phyloP scores from a whole-genome alignment of 2,113 vertebrate genomes.

The Saiga tatarica region DNA sequence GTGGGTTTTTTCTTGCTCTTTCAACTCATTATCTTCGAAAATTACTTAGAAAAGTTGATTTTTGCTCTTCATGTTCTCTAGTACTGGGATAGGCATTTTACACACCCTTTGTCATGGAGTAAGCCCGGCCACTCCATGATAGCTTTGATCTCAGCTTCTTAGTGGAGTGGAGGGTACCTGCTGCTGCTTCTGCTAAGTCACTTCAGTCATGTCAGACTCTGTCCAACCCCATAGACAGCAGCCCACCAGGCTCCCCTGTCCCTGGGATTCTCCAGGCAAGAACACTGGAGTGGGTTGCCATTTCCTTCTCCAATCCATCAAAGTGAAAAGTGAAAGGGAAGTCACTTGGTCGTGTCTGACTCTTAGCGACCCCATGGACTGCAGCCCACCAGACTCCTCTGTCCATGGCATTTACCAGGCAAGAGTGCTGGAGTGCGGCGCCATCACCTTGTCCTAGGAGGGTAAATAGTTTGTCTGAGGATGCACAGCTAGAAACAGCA shows the following conservation, averaged over 20 bases:
- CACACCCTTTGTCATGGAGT: background rate
- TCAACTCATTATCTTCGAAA: background rate
- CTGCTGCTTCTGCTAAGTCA: too few relatives aligned
- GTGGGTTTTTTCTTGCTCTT: background rate
- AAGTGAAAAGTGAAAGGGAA: too few relatives aligned
- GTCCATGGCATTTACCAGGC: too few relatives aligned
- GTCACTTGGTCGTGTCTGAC: fast-evolving
- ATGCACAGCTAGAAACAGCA: background rate
- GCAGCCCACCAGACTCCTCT: too few relatives aligned
- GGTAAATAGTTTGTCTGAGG: background rate
- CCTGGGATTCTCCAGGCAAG: too few relatives aligned
- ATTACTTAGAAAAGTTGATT: background rate
- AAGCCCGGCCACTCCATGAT: background rate
- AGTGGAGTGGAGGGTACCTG: background rate
- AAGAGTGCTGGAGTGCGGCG: too few relatives aligned
- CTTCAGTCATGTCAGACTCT: too few relatives aligned
- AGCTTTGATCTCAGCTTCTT: background rate
- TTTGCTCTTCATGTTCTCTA: background rate
- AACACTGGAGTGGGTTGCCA: too few relatives aligned
- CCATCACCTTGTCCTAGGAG: background rate
- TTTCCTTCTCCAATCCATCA: too few relatives aligned
- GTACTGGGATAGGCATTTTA: background rate
- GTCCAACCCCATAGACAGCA: too few relatives aligned
- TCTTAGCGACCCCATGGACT: too few relatives aligned
- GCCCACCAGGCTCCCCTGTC: too few relatives aligned